Percentiles rank a stretch among this genome's conserved stretches.
phyloP scores from a whole-genome alignment of 2,113 vertebrate genomes.

The Trinectes maculatus region DNA sequence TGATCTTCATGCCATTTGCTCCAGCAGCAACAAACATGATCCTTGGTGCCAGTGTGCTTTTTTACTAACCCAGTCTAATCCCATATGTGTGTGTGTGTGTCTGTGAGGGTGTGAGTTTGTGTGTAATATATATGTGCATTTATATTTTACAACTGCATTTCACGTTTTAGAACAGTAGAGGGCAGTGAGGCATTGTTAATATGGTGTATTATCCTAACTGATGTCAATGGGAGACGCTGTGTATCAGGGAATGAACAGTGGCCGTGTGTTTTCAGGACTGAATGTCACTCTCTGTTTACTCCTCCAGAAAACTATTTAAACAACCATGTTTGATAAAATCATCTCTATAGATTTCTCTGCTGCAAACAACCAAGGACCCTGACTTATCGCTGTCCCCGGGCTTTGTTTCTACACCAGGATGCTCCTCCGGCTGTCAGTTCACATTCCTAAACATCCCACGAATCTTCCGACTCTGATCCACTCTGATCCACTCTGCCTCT shows the following conservation, averaged over 20 bases:
- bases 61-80: conserved; percentile 14
- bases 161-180: conserved; percentile 40
- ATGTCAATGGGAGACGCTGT: conserved; percentile 69
- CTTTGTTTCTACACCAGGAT: background rate
- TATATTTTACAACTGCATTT: conserved; percentile 27
- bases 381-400: background rate
- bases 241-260: conserved; percentile 47
- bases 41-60: conserved; percentile 34
- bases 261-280: background rate
- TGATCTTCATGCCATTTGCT: conserved; percentile 56
- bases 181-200: conserved; percentile 41
- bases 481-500: background rate
- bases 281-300: background rate
- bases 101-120: too few relatives aligned
- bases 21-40: conserved; percentile 39
- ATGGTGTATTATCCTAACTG: background rate
- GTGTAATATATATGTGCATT: background rate
- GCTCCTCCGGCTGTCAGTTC: too few relatives aligned
- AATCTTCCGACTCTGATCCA: background rate
- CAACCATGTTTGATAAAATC: conserved; percentile 12
- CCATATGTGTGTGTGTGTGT: background rate
- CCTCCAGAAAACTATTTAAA: conserved; percentile 4
- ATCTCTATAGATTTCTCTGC: background rate
- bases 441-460: background rate
- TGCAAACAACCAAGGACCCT: too few relatives aligned